phyloP scores from a whole-genome alignment of 2,888 invertebrate genomes.

The Xestia ashworthii region DNA sequence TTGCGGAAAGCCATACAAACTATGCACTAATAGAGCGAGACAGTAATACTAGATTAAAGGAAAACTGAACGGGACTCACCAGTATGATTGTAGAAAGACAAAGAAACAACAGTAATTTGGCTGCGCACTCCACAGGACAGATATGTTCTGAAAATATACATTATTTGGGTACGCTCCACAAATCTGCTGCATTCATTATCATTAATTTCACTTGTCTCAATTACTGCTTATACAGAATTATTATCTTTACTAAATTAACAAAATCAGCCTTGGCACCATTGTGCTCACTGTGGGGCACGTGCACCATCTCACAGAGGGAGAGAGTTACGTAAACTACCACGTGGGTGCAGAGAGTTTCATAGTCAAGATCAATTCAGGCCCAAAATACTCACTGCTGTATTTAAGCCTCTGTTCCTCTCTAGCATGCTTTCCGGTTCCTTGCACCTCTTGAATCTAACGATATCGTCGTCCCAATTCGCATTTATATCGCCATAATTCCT shows the following conservation, averaged over 20 bases:
- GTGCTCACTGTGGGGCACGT: background rate
- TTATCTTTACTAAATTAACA: background rate
- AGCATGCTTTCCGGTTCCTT: background rate
- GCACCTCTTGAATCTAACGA: background rate
- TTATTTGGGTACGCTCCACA: background rate
- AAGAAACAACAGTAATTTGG: constrained; percentile 70
- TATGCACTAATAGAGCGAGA: background rate
- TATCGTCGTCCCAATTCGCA: no score
- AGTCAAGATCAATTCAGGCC: background rate
- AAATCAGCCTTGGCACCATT: background rate
- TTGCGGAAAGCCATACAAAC: no score
- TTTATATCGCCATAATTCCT: background rate
- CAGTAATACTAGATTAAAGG: background rate
- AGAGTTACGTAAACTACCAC: background rate
- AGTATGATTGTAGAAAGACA: constrained; percentile 70
- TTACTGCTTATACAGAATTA: background rate
- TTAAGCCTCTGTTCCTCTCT: background rate
- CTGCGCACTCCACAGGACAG: constrained; percentile 69
- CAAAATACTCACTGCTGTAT: background rate
- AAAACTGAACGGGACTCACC: constrained; percentile 49
- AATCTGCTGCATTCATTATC: background rate
- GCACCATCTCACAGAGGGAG: background rate
- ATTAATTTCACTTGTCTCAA: background rate
- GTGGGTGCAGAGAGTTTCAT: background rate
- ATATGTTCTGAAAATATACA: constrained; percentile 59